A percentile compares a stretch with the other conserved stretches of the same genome.
phyloP scores from a whole-genome alignment of 2,888 invertebrate genomes.

The Dexiosoma caninum region DNA sequence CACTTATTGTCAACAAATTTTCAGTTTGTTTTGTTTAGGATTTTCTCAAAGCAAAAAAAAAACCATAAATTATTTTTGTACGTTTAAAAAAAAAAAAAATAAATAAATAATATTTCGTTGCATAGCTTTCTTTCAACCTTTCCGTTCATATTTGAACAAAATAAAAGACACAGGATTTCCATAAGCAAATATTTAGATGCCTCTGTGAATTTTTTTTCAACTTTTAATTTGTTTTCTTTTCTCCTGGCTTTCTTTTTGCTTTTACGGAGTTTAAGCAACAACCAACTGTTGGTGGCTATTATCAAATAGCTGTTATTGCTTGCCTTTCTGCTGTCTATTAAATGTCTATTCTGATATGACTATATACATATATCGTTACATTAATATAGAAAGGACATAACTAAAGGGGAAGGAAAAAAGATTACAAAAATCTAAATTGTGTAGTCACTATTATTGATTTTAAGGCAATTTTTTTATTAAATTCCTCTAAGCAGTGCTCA shows the following conservation, averaged over 20 bases:
- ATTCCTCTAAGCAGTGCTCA: no score
- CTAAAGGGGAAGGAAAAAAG: no score
- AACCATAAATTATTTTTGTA: background rate
- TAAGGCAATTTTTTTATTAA: no score
- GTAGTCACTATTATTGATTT: no score
- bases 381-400: no score
- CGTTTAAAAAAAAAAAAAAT: background rate
- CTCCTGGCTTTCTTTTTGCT: background rate
- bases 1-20: background rate
- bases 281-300: constrained; percentile 56
- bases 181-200: constrained; percentile 6
- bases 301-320: background rate
- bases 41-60: background rate
- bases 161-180: constrained; percentile 23
- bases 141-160: background rate
- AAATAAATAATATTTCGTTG: background rate
- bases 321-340: background rate
- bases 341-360: background rate
- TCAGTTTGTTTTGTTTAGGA: background rate
- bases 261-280: constrained; percentile 2
- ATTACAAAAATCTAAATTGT: no score
- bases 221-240: background rate
- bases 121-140: background rate
- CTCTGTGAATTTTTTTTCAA: background rate
- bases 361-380: no score